Evolutionary conservation across 2,113 vertebrate species (phyloP), one percentile per base, ranked within the genome.

Genomic region (Rallus limicola): DNA sequence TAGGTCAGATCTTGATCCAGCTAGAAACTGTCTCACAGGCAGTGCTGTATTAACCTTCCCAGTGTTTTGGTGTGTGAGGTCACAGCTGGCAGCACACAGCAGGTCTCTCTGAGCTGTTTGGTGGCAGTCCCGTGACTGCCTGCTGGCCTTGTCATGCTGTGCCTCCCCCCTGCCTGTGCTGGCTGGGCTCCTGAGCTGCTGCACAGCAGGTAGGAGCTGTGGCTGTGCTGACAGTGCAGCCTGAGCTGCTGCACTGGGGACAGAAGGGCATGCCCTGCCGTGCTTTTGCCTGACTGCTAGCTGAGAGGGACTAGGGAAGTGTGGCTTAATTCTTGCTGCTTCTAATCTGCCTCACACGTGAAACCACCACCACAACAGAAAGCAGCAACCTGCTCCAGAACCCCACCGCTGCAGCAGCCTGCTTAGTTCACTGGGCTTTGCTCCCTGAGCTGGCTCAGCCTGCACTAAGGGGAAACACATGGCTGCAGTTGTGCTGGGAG

Each of bases 191-290:
- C 33, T 6, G 2, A 20, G 46, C 53, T 9, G 10, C 16, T 5
- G 5, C 2, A 0, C 12, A 13, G 34, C 65, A 9, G 2, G 2
- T 2, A 0, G 16, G 21, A 33, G 33, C 0, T 23, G 25, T 8
- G 9, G 13, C 3, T 17, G 72, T 25, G 71, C 48, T 33, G 29
- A 8, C 36, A 7, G 13, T 28, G 44, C 38, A 3, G 31, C 36
- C 6, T 0, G 5, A 28, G 9, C 59, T 3, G 0, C 26, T 16
- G 70, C 33, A 28, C 20, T 31, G 0, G 0, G 25, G 17, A 26
- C 48, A 20, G 31, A 16, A 18, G 12, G 62, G 11, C 20, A 9
- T 28, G 8, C 3, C 20, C 34, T 64, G 34, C 21, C 0, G 1
- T n/a, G 31, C 33, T 58, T 2, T 17, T 21, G 59, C 26, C 44